Conservation (phyloP, 2,113 vertebrate species). For the Phylloscopus whistleri region DNA sequence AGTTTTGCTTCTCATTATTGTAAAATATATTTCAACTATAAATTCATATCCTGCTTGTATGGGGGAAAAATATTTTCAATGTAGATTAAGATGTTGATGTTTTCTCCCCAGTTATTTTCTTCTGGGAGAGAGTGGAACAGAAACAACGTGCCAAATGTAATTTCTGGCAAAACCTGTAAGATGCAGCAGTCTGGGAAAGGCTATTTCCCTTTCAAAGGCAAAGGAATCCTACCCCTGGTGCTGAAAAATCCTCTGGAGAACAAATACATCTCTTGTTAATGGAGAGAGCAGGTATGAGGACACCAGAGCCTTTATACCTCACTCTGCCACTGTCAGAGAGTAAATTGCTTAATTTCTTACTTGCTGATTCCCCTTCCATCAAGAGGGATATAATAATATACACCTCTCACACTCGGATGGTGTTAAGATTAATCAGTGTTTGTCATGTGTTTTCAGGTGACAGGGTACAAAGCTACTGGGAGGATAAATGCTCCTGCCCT, state of each 20-base stretch:
- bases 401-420: not conserved
- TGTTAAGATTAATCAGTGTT: not conserved
- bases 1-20: not conserved
- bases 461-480: not conserved
- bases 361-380: not conserved
- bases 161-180: not conserved
- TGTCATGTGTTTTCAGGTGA: not conserved
- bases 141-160: not conserved
- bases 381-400: not conserved
- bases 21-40: not conserved
- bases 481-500: not conserved
- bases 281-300: not conserved
- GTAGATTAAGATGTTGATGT: not conserved
- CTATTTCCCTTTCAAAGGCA: not conserved
- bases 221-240: not conserved
- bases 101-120: not conserved
- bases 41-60: not conserved
- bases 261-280: not conserved
- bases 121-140: not conserved
- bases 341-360: slow-evolving; percentile 22
- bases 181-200: not conserved
- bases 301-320: not conserved
- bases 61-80: not conserved
- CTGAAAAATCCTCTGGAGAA: not conserved
- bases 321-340: not conserved